phyloP scores from a whole-genome alignment of 2,113 vertebrate genomes.

The Acinonyx jubatus region DNA sequence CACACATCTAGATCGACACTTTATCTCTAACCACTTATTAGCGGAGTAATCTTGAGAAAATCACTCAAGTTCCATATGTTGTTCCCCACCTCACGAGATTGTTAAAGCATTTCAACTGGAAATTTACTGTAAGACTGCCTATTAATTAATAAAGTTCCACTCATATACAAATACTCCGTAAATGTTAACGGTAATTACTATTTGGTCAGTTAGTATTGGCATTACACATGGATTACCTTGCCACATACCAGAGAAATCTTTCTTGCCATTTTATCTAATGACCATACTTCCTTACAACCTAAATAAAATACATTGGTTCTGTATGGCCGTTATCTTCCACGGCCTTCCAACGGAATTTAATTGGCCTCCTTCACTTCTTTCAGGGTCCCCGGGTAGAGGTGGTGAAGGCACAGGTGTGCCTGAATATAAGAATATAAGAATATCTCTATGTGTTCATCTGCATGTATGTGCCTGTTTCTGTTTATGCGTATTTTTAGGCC shows the following conservation, averaged over 20 bases:
- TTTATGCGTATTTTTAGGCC: not conserved
- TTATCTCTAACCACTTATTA: not conserved
- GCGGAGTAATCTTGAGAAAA: not conserved
- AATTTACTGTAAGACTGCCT: not conserved
- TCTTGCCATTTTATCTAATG: not conserved
- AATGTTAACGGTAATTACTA: not conserved
- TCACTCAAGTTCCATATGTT: not conserved
- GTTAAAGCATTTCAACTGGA: not conserved
- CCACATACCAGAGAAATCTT: not conserved
- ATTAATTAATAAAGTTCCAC: not conserved
- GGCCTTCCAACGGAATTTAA: not conserved
- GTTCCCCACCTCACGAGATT: not conserved
- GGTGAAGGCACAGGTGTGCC: accelerated
- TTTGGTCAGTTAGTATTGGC: not conserved
- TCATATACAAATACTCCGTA: not conserved
- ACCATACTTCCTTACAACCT: not conserved
- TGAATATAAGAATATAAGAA: not conserved
- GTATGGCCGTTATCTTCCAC: not conserved
- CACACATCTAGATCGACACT: not conserved
- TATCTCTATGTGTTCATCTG: not conserved
- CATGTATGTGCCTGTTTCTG: not conserved
- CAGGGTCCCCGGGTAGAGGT: not conserved
- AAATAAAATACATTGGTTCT: not conserved
- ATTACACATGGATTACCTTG: not conserved
- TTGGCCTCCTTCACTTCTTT: not conserved